Conservation (phyloP, 2,888 invertebrate genomes). For the Sesia bembeciformis region DNA sequence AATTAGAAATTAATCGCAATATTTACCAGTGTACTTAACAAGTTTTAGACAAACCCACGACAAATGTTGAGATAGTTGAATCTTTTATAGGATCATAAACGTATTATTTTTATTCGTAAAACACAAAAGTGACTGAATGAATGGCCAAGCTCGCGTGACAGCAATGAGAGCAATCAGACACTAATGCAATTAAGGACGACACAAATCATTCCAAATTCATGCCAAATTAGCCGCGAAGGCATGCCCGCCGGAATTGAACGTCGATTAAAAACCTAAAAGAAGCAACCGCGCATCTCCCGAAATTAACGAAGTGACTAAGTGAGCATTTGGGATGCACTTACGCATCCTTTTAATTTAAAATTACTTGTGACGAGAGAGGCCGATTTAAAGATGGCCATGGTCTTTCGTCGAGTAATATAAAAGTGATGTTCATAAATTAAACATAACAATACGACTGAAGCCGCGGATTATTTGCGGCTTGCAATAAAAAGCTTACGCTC, state of each 20-base stretch:
- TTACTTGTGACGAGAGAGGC: conserved; percentile 13
- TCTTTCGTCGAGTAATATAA: conserved; percentile 17
- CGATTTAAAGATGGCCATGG: conserved; percentile 20
- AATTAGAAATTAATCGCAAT: too few species aligned
- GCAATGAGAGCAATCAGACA: conserved; percentile 19
- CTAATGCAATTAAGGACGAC: conserved; percentile 29
- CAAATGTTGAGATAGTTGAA: too few species aligned
- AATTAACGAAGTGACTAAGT: conserved; percentile 50
- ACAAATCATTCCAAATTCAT: conserved; percentile 42
- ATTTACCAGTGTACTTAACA: too few species aligned
- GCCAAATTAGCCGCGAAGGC: conserved; percentile 34
- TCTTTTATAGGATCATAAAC: too few species aligned
- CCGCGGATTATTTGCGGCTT: conserved; percentile 9
- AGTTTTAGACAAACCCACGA: too few species aligned
- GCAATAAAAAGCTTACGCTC: conserved; percentile 3
- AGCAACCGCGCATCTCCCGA: conserved; percentile 12
- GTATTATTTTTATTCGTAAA: too few species aligned
- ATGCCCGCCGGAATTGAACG: conserved; percentile 16
- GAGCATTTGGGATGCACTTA: conserved; percentile 26
- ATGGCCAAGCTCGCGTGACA: conserved; percentile 15
- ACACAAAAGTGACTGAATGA: too few species aligned
- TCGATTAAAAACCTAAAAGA: background rate
- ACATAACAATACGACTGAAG: conserved; percentile 14
- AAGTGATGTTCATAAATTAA: conserved; percentile 13
- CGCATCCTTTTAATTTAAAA: conserved; percentile 29